Evolutionary conservation across 2,888 invertebrate genomes (phyloP), one percentile per base, ranked within the genome.

Genomic region (Myopa tessellatipennis): DNA sequence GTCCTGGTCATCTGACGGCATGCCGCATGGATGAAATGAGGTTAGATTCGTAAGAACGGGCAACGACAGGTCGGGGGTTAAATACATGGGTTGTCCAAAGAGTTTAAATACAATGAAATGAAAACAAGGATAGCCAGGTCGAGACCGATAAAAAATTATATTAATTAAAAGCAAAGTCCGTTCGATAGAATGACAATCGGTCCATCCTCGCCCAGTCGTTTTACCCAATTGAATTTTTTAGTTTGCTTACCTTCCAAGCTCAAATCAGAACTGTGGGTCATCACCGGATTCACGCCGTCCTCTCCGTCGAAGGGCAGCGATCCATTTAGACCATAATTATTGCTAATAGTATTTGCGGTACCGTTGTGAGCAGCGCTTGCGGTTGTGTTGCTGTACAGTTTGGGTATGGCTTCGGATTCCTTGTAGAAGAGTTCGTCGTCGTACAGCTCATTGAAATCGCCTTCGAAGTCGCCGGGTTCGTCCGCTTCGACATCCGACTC

Each of bases 401-500:
- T 91, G 80, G 89, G 91, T 82, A 92, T 91, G 38, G 91, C 91
- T 80, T 91, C 91, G 2, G 91, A 90, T 85, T 92, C 92, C 81
- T 91, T 89, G 82, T 92, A 91, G 85, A 90, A 91, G 79, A 90
- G 88, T 85, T 91, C 91, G 83, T 91, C 91, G 82, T 91, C 91
- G 80, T 90, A 90, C 80, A 91, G 90, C 80, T 91, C 91, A 83
- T 91, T 91, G 77, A 90, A 89, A 82, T 91, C 90, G 74, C 91
- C 91, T 77, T 89, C 90, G 68, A 88, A 88, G 80, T 90, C 91
- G 83, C 91, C 91, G 83, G 92, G 91, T 89, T 96, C 96, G 87
- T 96, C 96, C 81, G 93, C 91, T 89, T 95, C 95, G 77, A 93
- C 91, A 74, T 93, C 93, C 81, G 94, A 94, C 85, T 95, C 95